phyloP scores from a whole-genome alignment of 2,888 invertebrate species.

The Drosophila atroscutellata region DNA sequence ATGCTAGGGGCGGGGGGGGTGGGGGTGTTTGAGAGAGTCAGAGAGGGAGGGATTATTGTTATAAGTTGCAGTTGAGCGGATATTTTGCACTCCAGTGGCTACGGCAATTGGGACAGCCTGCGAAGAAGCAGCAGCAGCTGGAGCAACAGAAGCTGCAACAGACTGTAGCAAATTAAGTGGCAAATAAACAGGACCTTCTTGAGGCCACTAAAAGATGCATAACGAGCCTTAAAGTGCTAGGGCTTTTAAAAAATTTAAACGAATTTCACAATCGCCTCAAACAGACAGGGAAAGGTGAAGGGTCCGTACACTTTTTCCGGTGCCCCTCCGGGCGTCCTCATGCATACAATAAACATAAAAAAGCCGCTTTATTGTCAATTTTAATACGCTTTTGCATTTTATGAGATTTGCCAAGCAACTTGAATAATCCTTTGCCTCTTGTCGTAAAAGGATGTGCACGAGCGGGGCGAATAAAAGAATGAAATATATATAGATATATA shows the following conservation, averaged over 20 bases:
- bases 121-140: constrained; percentile 12
- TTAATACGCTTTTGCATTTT: constrained; percentile 80
- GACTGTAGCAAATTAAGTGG: constrained; percentile 78
- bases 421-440: constrained; percentile 76
- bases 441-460: constrained; percentile 61
- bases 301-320: neutral
- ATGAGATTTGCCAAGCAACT: constrained; percentile 67
- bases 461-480: constrained; percentile 24
- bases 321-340: constrained; percentile 11
- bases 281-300: neutral
- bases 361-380: constrained; percentile 82
- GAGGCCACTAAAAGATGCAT: constrained; percentile 70
- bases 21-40: rapidly evolving
- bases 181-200: constrained; percentile 76
- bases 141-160: constrained; percentile 47
- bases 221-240: constrained; percentile 72
- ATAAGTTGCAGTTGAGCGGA: constrained; percentile 75
- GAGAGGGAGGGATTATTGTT: constrained; percentile 20
- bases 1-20: no score
- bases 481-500: constrained; percentile 9
- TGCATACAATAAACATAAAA: constrained; percentile 66
- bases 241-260: constrained; percentile 60
- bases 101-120: constrained; percentile 55
- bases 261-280: constrained; percentile 22
- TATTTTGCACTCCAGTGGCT: constrained; percentile 71